Percentiles rank a stretch among this genome's conserved stretches.
These are phyloP conservation scores for Phenganax stokvisi DNA, from an alignment of 92 coral and sea anemone species.

Conservation along the genomic window DNA sequence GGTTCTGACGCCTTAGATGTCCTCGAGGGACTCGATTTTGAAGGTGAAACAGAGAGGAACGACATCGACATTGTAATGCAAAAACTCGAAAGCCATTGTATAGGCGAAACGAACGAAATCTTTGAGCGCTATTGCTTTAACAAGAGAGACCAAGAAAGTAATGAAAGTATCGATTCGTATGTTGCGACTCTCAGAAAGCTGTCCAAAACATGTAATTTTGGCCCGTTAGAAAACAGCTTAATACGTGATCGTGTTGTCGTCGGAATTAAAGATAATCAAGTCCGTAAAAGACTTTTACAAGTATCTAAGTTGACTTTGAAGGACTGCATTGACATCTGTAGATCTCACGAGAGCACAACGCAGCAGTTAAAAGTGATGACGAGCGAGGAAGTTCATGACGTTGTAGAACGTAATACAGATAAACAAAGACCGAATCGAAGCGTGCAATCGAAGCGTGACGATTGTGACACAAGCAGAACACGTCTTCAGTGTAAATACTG, in stretches of 20 bases:
- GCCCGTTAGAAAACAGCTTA: not conserved
- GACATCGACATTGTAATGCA: slow-evolving; percentile 17
- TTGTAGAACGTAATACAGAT: not conserved
- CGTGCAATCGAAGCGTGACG: slow-evolving; percentile 31
- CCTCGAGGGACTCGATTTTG: slow-evolving; percentile 22
- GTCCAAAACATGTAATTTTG: slow-evolving; percentile 13
- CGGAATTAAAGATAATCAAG: not conserved
- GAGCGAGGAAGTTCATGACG: not conserved
- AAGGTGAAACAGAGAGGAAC: not conserved
- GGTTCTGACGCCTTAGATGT: slow-evolving; percentile 16
- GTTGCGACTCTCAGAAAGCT: slow-evolving; percentile 3
- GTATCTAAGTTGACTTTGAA: slow-evolving; percentile 6
- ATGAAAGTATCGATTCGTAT: slow-evolving; percentile 12
- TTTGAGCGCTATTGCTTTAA: slow-evolving; percentile 9
- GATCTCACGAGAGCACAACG: slow-evolving; percentile 10
- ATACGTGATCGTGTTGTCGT: slow-evolving; percentile 1
- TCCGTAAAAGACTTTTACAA: not conserved
- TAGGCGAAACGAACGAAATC: not conserved
- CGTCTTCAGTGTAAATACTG: slow-evolving; percentile 39
- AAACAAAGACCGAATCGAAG: slow-evolving; percentile 1
- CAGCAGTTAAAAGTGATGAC: slow-evolving; percentile 18
- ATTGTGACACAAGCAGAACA: not conserved
- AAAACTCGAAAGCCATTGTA: slow-evolving; percentile 4
- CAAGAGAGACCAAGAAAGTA: slow-evolving; percentile 23
- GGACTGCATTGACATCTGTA: slow-evolving; percentile 23